Conservation (phyloP, 2,797 vertebrate genomes). For the Pseudocheirus occidentalis region DNA sequence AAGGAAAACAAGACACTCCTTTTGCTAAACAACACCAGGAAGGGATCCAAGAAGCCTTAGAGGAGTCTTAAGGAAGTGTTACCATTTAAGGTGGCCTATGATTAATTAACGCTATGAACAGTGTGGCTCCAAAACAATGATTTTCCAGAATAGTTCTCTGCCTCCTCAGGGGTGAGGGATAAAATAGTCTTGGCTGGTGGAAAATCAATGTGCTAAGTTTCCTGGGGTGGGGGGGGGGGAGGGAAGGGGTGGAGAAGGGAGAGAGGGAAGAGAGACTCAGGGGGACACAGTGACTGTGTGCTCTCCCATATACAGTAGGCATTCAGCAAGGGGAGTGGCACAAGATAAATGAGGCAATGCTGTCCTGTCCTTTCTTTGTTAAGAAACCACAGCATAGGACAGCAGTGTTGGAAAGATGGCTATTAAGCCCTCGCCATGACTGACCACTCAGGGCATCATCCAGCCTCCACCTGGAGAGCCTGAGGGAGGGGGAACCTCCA, state of each 20-base stretch:
- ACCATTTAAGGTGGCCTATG: slow-evolving; percentile 3
- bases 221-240: background rate
- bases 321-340: background rate
- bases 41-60: background rate
- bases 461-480: background rate
- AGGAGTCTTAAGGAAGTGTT: background rate
- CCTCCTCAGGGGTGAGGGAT: background rate
- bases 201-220: background rate
- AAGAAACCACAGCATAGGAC: background rate
- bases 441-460: background rate
- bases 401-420: background rate
- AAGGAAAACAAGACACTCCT: slow-evolving; percentile 2
- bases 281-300: no score
- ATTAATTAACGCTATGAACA: background rate
- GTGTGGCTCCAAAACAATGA: background rate
- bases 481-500: background rate
- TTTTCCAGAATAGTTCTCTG: background rate
- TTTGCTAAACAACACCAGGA: background rate
- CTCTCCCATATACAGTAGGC: background rate
- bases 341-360: background rate
- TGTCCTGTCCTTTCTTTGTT: background rate
- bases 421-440: background rate
- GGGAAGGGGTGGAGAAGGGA: rapidly evolving
- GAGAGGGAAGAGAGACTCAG: background rate
- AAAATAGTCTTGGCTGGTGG: background rate